phyloP scores from a whole-genome alignment of 2,888 invertebrate species.

The Beris chalybata region DNA sequence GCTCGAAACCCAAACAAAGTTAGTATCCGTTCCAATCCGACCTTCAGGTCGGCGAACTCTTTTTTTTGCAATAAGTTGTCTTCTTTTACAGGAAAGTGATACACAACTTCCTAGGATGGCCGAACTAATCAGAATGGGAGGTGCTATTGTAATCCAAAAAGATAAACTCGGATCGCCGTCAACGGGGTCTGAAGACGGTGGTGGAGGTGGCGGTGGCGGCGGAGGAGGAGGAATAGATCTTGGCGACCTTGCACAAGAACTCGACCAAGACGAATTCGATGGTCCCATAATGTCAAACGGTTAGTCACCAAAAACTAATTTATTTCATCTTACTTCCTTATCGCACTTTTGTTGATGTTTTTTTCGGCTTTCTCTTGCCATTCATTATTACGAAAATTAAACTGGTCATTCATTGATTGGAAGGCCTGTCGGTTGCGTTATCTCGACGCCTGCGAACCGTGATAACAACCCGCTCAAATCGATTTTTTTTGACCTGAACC shows the following conservation, averaged over 20 bases:
- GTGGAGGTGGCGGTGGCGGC: conserved; percentile 53
- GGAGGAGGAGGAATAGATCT: conserved; percentile 62
- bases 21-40: no score
- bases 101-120: no score
- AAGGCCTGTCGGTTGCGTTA: no score
- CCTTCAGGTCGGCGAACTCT: no score
- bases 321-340: background rate
- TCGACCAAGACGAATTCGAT: conserved; percentile 72
- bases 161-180: conserved; percentile 81
- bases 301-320: conserved; percentile 42
- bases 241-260: conserved; percentile 65
- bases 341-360: background rate
- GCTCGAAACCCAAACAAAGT: no score
- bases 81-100: no score
- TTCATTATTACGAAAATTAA: no score
- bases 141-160: conserved; percentile 68
- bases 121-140: conserved; percentile 67
- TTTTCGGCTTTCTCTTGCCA: background rate
- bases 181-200: conserved; percentile 84
- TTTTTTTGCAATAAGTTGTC: no score
- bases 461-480: no score
- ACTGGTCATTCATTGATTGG: no score
- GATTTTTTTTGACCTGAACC: no score
- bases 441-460: no score
- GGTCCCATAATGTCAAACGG: conserved; percentile 65